Conservation (phyloP, 1,140 invertebrate species). For the Drosophila sturtevanti region DNA sequence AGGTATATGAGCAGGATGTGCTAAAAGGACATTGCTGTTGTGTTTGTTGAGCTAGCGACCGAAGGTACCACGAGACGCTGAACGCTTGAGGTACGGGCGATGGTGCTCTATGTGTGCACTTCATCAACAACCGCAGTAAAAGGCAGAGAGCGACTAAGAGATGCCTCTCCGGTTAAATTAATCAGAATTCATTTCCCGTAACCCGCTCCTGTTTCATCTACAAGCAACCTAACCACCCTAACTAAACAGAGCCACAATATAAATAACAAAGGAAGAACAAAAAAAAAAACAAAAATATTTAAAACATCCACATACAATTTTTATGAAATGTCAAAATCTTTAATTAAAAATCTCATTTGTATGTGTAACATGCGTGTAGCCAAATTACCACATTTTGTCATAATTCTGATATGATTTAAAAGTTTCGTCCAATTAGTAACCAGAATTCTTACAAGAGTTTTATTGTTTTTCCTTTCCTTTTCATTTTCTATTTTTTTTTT, state of each 20-base stretch:
- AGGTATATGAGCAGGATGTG: constrained; percentile 50
- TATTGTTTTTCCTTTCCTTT: neutral
- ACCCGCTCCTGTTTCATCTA: neutral
- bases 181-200: neutral
- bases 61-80: neutral
- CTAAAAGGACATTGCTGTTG: constrained; percentile 72
- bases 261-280: neutral
- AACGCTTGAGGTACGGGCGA: neutral
- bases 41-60: constrained; percentile 16
- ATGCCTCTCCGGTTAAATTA: constrained; percentile 1
- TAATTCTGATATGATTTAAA: neutral
- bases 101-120: constrained; percentile 56
- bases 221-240: neutral
- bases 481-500: neutral
- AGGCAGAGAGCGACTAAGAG: constrained; percentile 29
- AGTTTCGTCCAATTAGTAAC: neutral
- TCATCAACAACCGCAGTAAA: constrained; percentile 75
- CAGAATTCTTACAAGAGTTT: neutral
- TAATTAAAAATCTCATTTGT: no score
- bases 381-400: no score
- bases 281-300: neutral
- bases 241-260: neutral
- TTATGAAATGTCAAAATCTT: no score
- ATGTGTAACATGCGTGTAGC: no score
- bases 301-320: no score